These are phyloP conservation scores for Clostera curtula DNA, from an alignment of 2,888 invertebrate species.

Conservation along the genomic window DNA sequence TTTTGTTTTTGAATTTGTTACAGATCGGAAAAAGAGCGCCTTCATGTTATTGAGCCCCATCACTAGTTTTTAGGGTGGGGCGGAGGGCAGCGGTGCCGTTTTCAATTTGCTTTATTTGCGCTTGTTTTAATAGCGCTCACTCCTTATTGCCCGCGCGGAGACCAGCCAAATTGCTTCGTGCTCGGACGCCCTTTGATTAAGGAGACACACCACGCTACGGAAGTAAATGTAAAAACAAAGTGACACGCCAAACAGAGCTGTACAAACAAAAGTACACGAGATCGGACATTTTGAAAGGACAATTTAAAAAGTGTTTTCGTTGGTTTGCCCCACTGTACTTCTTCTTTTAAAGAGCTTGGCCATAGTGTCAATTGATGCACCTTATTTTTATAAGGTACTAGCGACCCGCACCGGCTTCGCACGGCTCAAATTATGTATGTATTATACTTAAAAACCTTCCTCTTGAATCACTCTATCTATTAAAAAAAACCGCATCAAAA, in stretches of 20 bases:
- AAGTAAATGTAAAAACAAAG: slow-evolving; percentile 52
- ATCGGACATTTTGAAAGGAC: slow-evolving; percentile 1
- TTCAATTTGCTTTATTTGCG: slow-evolving; percentile 74
- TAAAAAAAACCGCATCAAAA: too few species aligned
- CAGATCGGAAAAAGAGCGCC: too few species aligned
- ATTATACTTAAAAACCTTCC: too few species aligned
- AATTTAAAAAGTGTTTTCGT: neutral
- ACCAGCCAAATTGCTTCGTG: slow-evolving; percentile 71
- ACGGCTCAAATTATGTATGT: too few species aligned
- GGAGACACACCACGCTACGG: slow-evolving; percentile 46
- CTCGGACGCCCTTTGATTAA: slow-evolving; percentile 68
- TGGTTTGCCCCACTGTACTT: too few species aligned
- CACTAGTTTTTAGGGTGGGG: slow-evolving; percentile 4
- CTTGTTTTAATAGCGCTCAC: slow-evolving; percentile 72
- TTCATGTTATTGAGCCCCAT: too few species aligned
- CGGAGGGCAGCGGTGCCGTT: slow-evolving; percentile 54
- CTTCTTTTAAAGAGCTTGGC: too few species aligned
- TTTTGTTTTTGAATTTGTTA: too few species aligned
- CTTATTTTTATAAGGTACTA: too few species aligned
- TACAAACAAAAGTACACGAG: slow-evolving; percentile 12
- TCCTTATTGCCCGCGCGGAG: slow-evolving; percentile 65
- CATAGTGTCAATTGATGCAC: too few species aligned
- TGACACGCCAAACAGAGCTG: slow-evolving; percentile 29
- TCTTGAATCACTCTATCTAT: too few species aligned
- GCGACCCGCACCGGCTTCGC: too few species aligned